A percentile compares a stretch with the other conserved stretches of the same genome.
Conservation (phyloP, 2,888 invertebrate species). For the Cybosia mesomella region DNA sequence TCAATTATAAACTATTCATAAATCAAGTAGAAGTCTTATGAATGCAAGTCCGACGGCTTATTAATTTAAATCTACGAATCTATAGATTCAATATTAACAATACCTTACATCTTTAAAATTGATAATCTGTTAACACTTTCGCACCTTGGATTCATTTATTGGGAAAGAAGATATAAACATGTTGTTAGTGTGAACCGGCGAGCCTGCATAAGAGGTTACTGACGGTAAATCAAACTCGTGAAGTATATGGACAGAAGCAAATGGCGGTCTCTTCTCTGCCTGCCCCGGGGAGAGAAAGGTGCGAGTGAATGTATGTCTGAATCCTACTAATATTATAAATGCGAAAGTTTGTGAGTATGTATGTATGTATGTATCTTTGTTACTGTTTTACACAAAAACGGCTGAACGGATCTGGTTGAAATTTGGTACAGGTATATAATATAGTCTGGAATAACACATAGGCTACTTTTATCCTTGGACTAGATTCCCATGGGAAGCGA, state of each 20-base stretch:
- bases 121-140: background rate
- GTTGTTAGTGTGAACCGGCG: background rate
- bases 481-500: too few species aligned
- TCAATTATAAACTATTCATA: background rate
- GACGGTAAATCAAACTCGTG: background rate
- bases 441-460: too few species aligned
- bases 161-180: background rate
- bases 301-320: too few species aligned
- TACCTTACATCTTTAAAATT: background rate
- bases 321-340: too few species aligned
- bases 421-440: too few species aligned
- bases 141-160: background rate
- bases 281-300: background rate
- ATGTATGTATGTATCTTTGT: too few species aligned
- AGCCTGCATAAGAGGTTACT: background rate
- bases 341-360: too few species aligned
- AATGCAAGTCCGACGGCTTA: background rate
- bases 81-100: background rate
- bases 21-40: background rate
- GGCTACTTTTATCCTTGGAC: too few species aligned
- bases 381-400: too few species aligned
- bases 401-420: too few species aligned
- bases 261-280: background rate
- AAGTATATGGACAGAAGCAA: too few species aligned
- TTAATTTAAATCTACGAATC: background rate